phyloP scores from a whole-genome alignment of 2,113 vertebrate genomes.

The Urocolius indicus region DNA sequence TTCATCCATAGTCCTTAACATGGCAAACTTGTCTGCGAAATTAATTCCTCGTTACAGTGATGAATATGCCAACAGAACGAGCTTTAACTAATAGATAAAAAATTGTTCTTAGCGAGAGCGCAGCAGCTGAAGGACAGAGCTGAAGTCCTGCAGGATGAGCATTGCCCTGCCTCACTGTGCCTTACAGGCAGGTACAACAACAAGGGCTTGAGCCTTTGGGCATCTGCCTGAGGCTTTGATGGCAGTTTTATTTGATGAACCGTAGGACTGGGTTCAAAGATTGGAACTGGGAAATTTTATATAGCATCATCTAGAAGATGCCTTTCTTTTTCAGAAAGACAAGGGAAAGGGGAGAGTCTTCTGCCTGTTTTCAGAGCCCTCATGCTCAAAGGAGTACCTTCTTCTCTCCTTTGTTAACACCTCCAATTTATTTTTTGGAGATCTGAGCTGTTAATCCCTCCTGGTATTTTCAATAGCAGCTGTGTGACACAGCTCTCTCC shows the following conservation, averaged over 20 bases:
- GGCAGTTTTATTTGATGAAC: neutral
- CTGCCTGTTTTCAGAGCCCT: neutral
- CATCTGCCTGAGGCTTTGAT: neutral
- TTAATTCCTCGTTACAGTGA: neutral
- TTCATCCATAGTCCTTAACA: neutral
- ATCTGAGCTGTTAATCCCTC: neutral
- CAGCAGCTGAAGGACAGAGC: neutral
- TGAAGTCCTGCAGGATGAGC: neutral
- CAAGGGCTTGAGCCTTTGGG: neutral
- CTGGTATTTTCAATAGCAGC: neutral
- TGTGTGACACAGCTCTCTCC: neutral
- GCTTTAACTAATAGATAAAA: neutral
- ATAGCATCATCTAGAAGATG: neutral
- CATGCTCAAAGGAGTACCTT: neutral
- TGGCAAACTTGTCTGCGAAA: neutral
- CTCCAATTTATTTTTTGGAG: neutral
- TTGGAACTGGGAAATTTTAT: neutral
- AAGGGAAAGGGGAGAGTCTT: neutral
- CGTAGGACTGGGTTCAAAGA: neutral
- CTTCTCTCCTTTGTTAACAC: neutral
- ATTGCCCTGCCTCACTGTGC: accelerated
- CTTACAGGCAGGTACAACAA: neutral
- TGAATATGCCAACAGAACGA: neutral
- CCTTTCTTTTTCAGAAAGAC: neutral
- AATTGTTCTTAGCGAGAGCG: neutral